Evolutionary conservation across 2,113 vertebrate genomes (phyloP).

Genomic region (Nesoenas mayeri): DNA sequence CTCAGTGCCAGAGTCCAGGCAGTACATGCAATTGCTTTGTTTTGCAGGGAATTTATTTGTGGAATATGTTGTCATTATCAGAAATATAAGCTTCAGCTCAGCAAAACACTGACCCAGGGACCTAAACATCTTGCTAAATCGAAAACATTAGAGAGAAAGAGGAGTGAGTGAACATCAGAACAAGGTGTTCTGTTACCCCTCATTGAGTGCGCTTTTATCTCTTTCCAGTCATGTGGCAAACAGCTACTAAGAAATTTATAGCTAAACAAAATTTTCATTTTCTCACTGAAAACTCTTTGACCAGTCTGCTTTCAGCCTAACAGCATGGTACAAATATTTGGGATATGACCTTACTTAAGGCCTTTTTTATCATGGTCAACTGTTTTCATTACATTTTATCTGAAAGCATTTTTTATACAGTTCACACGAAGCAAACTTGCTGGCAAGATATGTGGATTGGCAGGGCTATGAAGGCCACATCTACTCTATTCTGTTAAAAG

Average conservation of each 20-base stretch:
- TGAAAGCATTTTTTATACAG: slow-evolving; percentile 5
- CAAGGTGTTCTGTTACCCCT: slow-evolving; percentile 22
- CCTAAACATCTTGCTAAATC: background rate
- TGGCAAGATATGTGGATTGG: background rate
- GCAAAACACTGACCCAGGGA: background rate
- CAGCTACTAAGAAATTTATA: slow-evolving; percentile 29
- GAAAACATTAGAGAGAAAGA: slow-evolving; percentile 4
- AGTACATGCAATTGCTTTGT: background rate
- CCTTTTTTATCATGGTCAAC: background rate
- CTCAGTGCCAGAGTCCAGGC: background rate
- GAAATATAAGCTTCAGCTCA: background rate
- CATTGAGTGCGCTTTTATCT: slow-evolving; percentile 28
- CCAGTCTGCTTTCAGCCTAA: background rate
- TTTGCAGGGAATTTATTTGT: background rate
- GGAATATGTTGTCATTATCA: background rate
- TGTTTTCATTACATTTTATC: background rate
- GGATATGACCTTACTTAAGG: background rate
- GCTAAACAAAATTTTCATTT: slow-evolving; percentile 27
- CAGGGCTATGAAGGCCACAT: background rate
- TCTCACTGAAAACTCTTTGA: background rate
- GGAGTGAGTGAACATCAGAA: background rate
- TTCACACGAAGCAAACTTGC: slow-evolving; percentile 16
- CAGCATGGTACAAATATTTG: background rate
- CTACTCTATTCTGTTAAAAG: background rate
- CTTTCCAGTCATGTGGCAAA: slow-evolving; percentile 32